Percentiles rank a stretch among this genome's conserved stretches.
phyloP scores from a whole-genome alignment of 2,888 invertebrate genomes.

The Hemithea aestivaria region DNA sequence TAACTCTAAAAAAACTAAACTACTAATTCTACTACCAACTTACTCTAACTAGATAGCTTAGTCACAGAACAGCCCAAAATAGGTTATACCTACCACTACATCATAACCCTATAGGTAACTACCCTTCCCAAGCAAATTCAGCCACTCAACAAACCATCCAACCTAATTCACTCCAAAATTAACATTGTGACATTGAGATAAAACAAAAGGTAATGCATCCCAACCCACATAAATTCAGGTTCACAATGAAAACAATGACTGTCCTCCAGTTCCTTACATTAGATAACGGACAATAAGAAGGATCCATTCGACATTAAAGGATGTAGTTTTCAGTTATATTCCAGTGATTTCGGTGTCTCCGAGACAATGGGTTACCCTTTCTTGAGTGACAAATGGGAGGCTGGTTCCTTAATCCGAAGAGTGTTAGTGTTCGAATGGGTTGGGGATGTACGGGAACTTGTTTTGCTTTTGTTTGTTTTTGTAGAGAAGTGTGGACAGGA shows the following conservation, averaged over 20 bases:
- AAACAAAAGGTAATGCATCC: constrained; percentile 20
- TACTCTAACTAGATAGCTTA: too few relatives aligned
- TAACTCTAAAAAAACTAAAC: too few relatives aligned
- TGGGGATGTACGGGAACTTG: constrained; percentile 16
- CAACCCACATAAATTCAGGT: constrained; percentile 16
- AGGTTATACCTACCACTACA: too few relatives aligned
- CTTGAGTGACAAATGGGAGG: constrained; percentile 69
- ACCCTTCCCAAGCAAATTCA: constrained; percentile 3
- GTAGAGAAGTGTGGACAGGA: too few relatives aligned
- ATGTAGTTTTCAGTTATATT: constrained; percentile 22
- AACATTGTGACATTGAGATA: constrained; percentile 12
- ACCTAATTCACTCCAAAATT: constrained; percentile 3
- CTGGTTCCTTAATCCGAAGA: constrained; percentile 60
- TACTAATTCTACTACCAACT: too few relatives aligned
- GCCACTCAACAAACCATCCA: constrained; percentile 6
- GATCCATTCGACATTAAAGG: constrained; percentile 24
- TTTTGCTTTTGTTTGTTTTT: constrained; percentile 17
- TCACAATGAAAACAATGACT: constrained; percentile 23
- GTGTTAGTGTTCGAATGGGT: constrained; percentile 35
- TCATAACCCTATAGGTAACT: neutral
- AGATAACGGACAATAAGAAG: constrained; percentile 26
- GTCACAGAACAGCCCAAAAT: too few relatives aligned
- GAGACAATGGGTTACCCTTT: constrained; percentile 63
- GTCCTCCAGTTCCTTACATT: constrained; percentile 15
- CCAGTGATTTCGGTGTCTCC: constrained; percentile 34